Evolutionary conservation across 2,888 invertebrate genomes (phyloP).

Genomic region (Ypsolopha scabrella): DNA sequence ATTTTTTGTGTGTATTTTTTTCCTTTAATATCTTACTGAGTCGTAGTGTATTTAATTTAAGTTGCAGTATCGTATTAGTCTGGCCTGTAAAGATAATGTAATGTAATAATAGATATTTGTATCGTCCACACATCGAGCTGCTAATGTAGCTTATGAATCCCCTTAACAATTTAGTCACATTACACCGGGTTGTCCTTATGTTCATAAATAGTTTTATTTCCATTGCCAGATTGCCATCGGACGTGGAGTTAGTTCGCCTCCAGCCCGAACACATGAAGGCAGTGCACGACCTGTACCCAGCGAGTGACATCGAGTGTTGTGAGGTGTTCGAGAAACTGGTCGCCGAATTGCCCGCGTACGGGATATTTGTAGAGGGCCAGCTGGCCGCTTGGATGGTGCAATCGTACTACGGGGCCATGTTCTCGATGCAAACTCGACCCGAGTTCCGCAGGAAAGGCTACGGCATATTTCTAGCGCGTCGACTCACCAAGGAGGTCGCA

Average conservation of each 20-base stretch:
- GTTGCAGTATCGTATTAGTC: too few species aligned
- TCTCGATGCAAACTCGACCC: constrained; percentile 89
- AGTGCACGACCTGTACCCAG: constrained; percentile 89
- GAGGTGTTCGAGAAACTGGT: constrained; percentile 86
- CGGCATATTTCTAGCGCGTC: constrained; percentile 79
- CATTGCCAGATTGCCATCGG: constrained; percentile 66
- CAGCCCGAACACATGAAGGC: constrained; percentile 82
- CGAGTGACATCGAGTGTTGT: constrained; percentile 88
- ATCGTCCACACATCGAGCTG: too few species aligned
- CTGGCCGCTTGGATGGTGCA: constrained; percentile 93
- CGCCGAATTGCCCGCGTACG: constrained; percentile 82
- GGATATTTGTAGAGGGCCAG: constrained; percentile 81
- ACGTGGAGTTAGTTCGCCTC: constrained; percentile 82
- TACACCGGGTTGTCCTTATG: too few species aligned
- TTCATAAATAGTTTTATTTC: neutral
- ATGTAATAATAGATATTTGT: too few species aligned
- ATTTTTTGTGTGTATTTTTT: too few species aligned
- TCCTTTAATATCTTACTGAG: too few species aligned
- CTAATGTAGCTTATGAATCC: too few species aligned
- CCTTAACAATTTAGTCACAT: too few species aligned
- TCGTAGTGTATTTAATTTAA: too few species aligned
- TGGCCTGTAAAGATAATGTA: too few species aligned
- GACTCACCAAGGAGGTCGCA: constrained; percentile 74
- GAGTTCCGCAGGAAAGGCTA: constrained; percentile 81
- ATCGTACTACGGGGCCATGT: constrained; percentile 92